These are phyloP conservation scores for Apis dorsata DNA, from an alignment of 1,140 invertebrate genomes.

Conservation along the genomic window DNA sequence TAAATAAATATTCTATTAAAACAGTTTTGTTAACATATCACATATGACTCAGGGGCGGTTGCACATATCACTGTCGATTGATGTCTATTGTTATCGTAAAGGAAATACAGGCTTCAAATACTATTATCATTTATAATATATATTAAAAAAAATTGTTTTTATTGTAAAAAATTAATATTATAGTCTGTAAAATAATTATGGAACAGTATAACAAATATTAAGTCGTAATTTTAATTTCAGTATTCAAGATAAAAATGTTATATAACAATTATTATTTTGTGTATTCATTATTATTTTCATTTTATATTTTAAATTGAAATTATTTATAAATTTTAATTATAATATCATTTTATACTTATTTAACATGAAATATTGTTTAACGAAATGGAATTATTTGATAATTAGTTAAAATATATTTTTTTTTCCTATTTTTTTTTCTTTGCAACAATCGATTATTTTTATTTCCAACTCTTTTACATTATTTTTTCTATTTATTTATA, in stretches of 20 bases:
- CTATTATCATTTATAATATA: too few species aligned
- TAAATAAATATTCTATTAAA: too few species aligned
- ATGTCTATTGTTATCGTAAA: too few species aligned
- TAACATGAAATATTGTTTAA: neutral
- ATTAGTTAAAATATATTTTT: neutral
- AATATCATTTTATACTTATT: neutral
- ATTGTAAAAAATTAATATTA: too few species aligned
- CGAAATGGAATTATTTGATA: neutral
- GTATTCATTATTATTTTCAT: too few species aligned
- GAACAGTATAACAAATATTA: neutral
- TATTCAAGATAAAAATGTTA: neutral
- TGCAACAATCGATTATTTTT: neutral
- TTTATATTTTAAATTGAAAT: neutral
- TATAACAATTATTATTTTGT: neutral
- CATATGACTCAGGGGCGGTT: too few species aligned
- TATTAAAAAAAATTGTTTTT: too few species aligned
- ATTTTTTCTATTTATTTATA: neutral
- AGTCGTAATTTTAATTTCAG: neutral
- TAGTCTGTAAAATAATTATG: too few species aligned
- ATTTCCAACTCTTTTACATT: neutral
- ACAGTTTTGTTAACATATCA: too few species aligned
- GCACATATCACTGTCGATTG: too few species aligned
- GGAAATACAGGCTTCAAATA: too few species aligned
- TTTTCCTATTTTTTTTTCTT: neutral
- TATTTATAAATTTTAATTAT: neutral